Evolutionary conservation across 2,888 invertebrate genomes (phyloP).

Genomic region (Mesoligia furuncula): DNA sequence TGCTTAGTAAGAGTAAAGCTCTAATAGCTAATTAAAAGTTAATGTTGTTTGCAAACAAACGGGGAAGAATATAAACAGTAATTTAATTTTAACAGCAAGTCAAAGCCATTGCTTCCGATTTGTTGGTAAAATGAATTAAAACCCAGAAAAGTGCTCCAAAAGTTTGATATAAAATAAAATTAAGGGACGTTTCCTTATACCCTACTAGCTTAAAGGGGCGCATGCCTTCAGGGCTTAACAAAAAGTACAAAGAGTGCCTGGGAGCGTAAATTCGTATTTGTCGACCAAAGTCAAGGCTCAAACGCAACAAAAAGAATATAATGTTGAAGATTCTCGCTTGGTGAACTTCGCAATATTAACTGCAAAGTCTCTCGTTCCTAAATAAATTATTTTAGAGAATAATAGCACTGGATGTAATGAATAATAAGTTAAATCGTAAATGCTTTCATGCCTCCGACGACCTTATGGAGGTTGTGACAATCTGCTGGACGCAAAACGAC

Average conservation of each 20-base stretch:
- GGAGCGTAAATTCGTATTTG: constrained; percentile 53
- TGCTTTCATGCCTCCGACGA: constrained; percentile 10
- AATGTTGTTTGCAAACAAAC: constrained; percentile 37
- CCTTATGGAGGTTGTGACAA: constrained; percentile 7
- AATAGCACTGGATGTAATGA: constrained; percentile 33
- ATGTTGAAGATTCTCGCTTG: constrained; percentile 44
- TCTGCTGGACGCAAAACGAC: constrained; percentile 12
- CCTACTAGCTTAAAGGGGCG: constrained; percentile 42
- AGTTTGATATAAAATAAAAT: constrained; percentile 59
- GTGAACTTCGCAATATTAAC: constrained; percentile 38
- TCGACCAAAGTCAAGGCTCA: constrained; percentile 49
- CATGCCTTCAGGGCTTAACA: constrained; percentile 44
- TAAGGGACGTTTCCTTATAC: constrained; percentile 52
- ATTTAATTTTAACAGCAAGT: constrained; percentile 32
- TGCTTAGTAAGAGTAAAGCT: constrained; percentile 24
- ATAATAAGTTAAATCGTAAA: constrained; percentile 39
- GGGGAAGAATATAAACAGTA: constrained; percentile 23
- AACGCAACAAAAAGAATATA: constrained; percentile 54
- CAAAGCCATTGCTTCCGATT: constrained; percentile 46
- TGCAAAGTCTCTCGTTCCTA: constrained; percentile 14
- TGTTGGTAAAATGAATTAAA: constrained; percentile 37
- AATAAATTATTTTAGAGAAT: constrained; percentile 36
- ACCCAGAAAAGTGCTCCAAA: constrained; percentile 34
- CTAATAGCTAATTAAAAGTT: constrained; percentile 46
- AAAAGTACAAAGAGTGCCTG: constrained; percentile 54